phyloP scores from a whole-genome alignment of 2,797 vertebrate genomes.

The Tamandua tetradactyla region DNA sequence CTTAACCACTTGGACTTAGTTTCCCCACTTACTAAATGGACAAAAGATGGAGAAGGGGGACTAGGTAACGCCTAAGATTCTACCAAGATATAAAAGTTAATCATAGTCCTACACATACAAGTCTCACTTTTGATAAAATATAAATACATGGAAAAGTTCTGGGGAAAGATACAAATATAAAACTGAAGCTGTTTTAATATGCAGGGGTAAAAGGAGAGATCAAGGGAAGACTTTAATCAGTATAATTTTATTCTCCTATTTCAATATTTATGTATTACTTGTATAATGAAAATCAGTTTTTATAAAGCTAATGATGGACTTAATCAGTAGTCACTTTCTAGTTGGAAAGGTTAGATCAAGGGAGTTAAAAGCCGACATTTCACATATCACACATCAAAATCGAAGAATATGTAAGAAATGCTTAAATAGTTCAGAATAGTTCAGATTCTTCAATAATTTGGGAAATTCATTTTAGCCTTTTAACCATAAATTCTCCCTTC shows the following conservation, averaged over 20 bases:
- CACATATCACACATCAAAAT: not conserved
- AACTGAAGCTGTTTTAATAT: slow-evolving; percentile 14
- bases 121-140: slow-evolving; percentile 35
- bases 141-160: slow-evolving; percentile 14
- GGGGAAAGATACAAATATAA: slow-evolving; percentile 46
- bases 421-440: no score
- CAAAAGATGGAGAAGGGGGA: not conserved
- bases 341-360: not conserved
- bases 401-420: slow-evolving; percentile 41
- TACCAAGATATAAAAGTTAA: slow-evolving; percentile 50
- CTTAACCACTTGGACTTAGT: slow-evolving; percentile 8
- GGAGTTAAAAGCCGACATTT: slow-evolving; percentile 25
- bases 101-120: not conserved
- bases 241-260: slow-evolving; percentile 46
- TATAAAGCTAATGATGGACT: not conserved
- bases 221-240: not conserved
- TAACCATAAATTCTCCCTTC: not conserved
- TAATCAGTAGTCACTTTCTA: slow-evolving; percentile 39
- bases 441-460: not conserved
- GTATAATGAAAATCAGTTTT: slow-evolving; percentile 36
- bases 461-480: slow-evolving; percentile 32
- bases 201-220: not conserved
- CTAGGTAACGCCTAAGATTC: slow-evolving; percentile 12
- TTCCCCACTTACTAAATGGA: slow-evolving; percentile 48
- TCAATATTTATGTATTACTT: slow-evolving; percentile 27